These are phyloP conservation scores for Amphipoea oculea DNA, from an alignment of 2,888 invertebrate species.

Conservation along the genomic window DNA sequence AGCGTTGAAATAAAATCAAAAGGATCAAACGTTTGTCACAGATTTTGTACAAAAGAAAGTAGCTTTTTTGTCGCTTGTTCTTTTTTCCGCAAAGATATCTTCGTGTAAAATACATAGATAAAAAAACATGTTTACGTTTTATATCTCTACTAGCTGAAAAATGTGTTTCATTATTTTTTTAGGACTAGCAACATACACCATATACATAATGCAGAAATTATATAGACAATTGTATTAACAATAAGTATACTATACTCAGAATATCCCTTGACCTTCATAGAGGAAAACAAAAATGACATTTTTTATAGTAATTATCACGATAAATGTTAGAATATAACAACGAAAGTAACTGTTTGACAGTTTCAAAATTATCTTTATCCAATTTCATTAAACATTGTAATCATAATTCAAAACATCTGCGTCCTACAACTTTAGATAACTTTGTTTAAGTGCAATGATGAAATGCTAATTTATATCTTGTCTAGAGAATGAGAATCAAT, in stretches of 20 bases:
- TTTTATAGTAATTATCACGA: too few species aligned
- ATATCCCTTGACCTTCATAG: background rate
- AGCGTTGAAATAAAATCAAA: conserved; percentile 30
- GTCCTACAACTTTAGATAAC: conserved; percentile 19
- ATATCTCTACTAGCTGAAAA: background rate
- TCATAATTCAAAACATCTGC: conserved; percentile 55
- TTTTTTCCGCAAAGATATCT: background rate
- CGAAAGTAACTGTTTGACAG: background rate
- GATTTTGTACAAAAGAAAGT: conserved; percentile 11
- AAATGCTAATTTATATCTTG: conserved; percentile 44
- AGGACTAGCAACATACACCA: background rate
- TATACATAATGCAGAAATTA: background rate
- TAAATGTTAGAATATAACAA: background rate
- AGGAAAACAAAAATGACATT: background rate
- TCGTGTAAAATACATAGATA: background rate
- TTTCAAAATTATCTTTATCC: background rate
- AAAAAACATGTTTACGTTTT: background rate
- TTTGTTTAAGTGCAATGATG: conserved; percentile 44
- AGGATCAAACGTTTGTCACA: conserved; percentile 30
- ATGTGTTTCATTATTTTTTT: background rate
- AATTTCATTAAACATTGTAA: conserved; percentile 14
- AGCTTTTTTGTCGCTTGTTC: background rate
- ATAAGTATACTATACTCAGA: background rate
- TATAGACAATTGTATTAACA: background rate
- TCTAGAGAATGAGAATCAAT: conserved; percentile 18